Base-by-base conservation (phyloP, 2,797 vertebrate genomes). In the Clarias fuscus region DNA sequence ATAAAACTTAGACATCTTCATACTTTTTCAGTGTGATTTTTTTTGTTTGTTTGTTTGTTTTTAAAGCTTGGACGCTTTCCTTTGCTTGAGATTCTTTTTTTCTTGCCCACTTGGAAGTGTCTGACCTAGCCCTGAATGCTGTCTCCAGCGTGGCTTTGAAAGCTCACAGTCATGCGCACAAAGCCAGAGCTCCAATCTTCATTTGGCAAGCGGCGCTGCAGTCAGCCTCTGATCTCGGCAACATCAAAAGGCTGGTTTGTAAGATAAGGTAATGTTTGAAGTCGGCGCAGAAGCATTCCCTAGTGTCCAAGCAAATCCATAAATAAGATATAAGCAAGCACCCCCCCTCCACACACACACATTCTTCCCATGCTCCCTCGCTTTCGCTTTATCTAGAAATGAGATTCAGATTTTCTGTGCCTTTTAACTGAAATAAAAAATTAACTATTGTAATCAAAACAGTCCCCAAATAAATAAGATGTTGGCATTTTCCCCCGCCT, bases 251-350 rank as follows among this genome's bases (percentile, higher is more conserved):
- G 95, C 96, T 96, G 96, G 96, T 97, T 96, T 97, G 97, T 97
- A 97, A 97, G 97, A 98, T 97, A 97, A 98, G 97, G 97, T 97
- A 95, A 97, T 96, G 97, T 97, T 96, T 99, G 97, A 98, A 97
- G 97, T 97, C 96, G 95, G 94, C 95, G 95, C 93, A 94, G 96
- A 95, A 94, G 95, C 96, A 96, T 95, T 97, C 96, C 96, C 97
- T 91, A 92, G 96, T 95, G 96, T 96, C 96, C 97, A 96, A 97
- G 95, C 95, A 97, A 97, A 96, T 95, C 97, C 96, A 96, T 96
- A 97, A 97, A 97, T 96, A 97, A 98, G 95, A 97, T 96, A 97
- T 94, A 96, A 96, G 95, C 95, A 95, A 93, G 94, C 84, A 88
- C 90, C 72, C 62, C 88, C 84, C 89, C 86, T 17, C 73, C 89